Evolutionary conservation across 2,888 invertebrate genomes (phyloP).

Genomic region (Minunthozetes semirufus): DNA sequence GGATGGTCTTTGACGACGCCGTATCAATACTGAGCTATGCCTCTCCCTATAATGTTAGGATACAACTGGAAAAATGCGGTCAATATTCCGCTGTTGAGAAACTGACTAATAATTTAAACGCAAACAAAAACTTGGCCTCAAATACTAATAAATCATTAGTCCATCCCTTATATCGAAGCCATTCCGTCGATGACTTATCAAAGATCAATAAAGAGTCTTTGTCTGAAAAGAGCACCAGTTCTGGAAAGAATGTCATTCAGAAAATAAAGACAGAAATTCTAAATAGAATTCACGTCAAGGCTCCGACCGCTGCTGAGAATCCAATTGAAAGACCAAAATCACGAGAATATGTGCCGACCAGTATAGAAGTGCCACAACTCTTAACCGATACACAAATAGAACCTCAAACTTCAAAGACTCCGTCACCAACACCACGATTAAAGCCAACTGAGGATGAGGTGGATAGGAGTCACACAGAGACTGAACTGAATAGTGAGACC

Average conservation of each 20-base stretch:
- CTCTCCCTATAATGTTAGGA: conserved; percentile 76
- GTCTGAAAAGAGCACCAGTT: conserved; percentile 20
- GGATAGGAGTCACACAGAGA: neutral
- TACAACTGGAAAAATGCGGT: conserved; percentile 62
- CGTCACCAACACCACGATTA: neutral
- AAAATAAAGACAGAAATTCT: conserved; percentile 21
- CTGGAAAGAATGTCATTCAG: conserved; percentile 10
- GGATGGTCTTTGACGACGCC: conserved; percentile 84
- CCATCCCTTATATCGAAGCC: conserved; percentile 69
- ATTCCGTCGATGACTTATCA: conserved; percentile 68
- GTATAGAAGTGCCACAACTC: neutral
- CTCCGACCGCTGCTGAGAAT: neutral
- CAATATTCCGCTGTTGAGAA: conserved; percentile 45
- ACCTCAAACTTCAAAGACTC: neutral
- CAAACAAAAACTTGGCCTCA: conserved; percentile 29
- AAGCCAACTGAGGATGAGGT: neutral
- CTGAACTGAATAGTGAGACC: neutral
- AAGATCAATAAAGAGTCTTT: conserved; percentile 51
- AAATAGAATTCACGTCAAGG: neutral
- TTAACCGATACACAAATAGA: too few relatives aligned
- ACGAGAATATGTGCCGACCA: neutral
- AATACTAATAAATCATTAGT: conserved; percentile 53
- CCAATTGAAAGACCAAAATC: neutral
- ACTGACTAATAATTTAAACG: conserved; percentile 29
- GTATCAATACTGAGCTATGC: conserved; percentile 80